Percentiles rank a stretch among this genome's conserved stretches.
Conservation (phyloP, 2,888 invertebrate species). For the Hirtodrosophila confusa region DNA sequence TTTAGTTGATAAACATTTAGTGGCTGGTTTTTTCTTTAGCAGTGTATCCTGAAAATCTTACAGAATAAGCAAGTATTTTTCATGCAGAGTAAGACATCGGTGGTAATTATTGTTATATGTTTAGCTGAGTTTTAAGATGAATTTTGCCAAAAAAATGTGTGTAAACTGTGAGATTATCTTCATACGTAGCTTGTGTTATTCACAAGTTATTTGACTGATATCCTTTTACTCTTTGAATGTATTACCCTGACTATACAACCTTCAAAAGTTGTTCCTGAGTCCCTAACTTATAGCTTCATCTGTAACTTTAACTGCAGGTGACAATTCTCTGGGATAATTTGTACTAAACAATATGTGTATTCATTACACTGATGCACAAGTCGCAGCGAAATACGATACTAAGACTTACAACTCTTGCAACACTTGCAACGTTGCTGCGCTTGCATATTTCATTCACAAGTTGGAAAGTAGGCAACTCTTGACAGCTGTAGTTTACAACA, state of each 20-base stretch:
- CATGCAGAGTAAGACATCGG: too few relatives aligned
- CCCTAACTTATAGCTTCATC: neutral
- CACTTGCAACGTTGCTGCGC: slow-evolving; percentile 38
- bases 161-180: too few relatives aligned
- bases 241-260: too few relatives aligned
- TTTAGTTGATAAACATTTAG: slow-evolving; percentile 35
- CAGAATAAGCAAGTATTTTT: too few relatives aligned
- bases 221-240: too few relatives aligned
- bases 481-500: slow-evolving; percentile 34
- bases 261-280: too few relatives aligned
- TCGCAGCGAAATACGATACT: slow-evolving; percentile 24
- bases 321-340: neutral
- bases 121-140: too few relatives aligned
- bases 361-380: slow-evolving; percentile 9
- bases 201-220: too few relatives aligned
- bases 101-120: too few relatives aligned
- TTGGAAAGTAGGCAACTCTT: slow-evolving; percentile 45
- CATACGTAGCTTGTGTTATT: too few relatives aligned
- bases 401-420: slow-evolving; percentile 13
- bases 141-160: too few relatives aligned
- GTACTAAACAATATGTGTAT: neutral
- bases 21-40: neutral
- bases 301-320: slow-evolving; percentile 15
- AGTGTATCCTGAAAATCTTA: neutral
- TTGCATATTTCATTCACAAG: slow-evolving; percentile 49